These are phyloP conservation scores for Molorchus minor DNA, from an alignment of 2,888 invertebrate genomes.

Conservation along the genomic window DNA sequence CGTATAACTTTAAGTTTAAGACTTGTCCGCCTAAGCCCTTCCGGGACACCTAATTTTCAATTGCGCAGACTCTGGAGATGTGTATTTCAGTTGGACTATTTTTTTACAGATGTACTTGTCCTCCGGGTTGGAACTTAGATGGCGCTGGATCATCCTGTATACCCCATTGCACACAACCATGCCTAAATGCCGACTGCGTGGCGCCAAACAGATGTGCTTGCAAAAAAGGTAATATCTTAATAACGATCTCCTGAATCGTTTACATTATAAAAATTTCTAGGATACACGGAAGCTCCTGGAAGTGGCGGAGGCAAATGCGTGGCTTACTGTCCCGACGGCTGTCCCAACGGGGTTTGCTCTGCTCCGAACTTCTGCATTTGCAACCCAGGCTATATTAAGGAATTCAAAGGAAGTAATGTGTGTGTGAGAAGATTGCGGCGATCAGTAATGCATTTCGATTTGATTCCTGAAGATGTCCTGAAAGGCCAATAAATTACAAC, in stretches of 20 bases:
- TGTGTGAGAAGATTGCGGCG: slow-evolving; percentile 68
- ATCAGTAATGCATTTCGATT: slow-evolving; percentile 55
- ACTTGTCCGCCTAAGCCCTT: too few species aligned
- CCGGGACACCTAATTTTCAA: too few species aligned
- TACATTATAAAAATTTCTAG: slow-evolving; percentile 38
- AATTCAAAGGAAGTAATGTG: slow-evolving; percentile 70
- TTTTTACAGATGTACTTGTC: slow-evolving; percentile 64
- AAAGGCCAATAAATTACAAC: slow-evolving; percentile 33
- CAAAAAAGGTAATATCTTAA: slow-evolving; percentile 58
- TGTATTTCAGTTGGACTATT: too few species aligned
- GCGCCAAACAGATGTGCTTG: slow-evolving; percentile 61
- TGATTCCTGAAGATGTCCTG: slow-evolving; percentile 54
- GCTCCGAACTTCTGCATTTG: slow-evolving; percentile 80
- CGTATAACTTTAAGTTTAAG: too few species aligned
- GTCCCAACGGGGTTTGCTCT: slow-evolving; percentile 77
- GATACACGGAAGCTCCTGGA: slow-evolving; percentile 59
- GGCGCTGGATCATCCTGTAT: slow-evolving; percentile 56
- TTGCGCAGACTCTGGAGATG: too few species aligned
- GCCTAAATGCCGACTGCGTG: slow-evolving; percentile 64
- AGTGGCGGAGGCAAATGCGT: slow-evolving; percentile 60
- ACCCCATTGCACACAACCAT: slow-evolving; percentile 64
- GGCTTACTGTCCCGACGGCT: slow-evolving; percentile 74
- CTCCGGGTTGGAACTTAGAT: slow-evolving; percentile 53
- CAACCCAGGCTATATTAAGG: slow-evolving; percentile 73
- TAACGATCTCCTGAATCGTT: too few species aligned